Base-by-base conservation (phyloP, 2,888 invertebrate species). In the Polydesmus complanatus region DNA sequence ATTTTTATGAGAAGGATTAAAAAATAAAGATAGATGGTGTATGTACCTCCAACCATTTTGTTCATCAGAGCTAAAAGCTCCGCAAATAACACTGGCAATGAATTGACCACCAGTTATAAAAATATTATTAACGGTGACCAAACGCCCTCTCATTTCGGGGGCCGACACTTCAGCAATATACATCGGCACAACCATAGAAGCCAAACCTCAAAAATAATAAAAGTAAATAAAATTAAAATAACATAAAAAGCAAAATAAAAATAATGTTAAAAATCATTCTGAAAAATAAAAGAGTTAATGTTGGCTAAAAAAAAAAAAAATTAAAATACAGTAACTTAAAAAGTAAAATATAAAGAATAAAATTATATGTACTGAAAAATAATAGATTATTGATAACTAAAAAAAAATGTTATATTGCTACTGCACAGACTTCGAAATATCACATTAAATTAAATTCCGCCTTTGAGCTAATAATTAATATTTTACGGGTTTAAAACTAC, bases 161-260 rank as follows among this genome's bases (percentile, higher is more conserved):
- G 79, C 78, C 0, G 79, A 73, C 57, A 75, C 72, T 69, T 80
- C 80, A 25, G 78, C 77, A 49, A 81, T 77, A 68, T 79, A 80
- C 69, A 80, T 74, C 1, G 80, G 80, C 2, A 79, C 76, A 48
- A 77, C 76, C 77, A 78, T 79, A 2, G 78, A 78, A 8, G 78
- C 73, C 27, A 78, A 65, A 27, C 78, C 78, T 78, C 66, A 19
- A 66, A 66, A 58, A 59, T 59, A 60, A 57, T 52, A 14, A 61
- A 63, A 56, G 21, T 58, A 58, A 64, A 54, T 26, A 50, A 25
- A 25, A 61, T 62, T 49, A 14, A 57, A 62, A 61, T 54, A 18
- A 56, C 60, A 51, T n/a, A 51, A 27, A 64, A 49, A 47, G 50
- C 49, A 55, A 55, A 59, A 54, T 57, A 58, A 48, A 48, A 57